Percentiles rank a stretch among this genome's conserved stretches.
Conservation (phyloP, 2,797 vertebrate species). For the Molothrus ater region DNA sequence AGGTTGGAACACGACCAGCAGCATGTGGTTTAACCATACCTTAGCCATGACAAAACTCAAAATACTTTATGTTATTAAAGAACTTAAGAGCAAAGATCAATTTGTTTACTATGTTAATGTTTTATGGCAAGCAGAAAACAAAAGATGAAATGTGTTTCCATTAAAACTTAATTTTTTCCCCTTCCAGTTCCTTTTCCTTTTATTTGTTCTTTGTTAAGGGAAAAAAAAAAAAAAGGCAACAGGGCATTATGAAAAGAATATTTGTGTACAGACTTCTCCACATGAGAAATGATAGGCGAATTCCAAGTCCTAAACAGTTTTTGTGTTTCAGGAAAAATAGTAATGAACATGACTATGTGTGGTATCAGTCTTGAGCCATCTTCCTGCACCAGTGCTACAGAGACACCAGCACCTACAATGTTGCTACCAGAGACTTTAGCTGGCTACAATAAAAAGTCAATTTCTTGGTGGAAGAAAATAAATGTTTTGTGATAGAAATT, state of each 20-base stretch:
- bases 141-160: constrained; percentile 42
- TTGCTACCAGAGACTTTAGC: neutral
- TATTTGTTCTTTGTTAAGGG: neutral
- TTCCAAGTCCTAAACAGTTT: neutral
- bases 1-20: neutral
- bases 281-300: neutral
- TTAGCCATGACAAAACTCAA: constrained; percentile 15
- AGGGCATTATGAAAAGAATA: neutral
- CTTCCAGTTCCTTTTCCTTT: constrained; percentile 25
- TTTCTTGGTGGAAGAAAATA: neutral
- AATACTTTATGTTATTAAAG: constrained; percentile 59
- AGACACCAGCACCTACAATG: neutral
- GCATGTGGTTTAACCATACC: constrained; percentile 29
- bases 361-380: neutral
- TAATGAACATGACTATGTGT: neutral
- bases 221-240: neutral
- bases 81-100: constrained; percentile 43
- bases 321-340: neutral
- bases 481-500: neutral
- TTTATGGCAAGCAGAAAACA: constrained; percentile 38
- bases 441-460: neutral
- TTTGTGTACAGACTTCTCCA: neutral
- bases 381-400: neutral
- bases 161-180: constrained; percentile 53
- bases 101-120: constrained; percentile 59